A percentile compares a stretch with the other conserved stretches of the same genome.
Conservation (phyloP, 2,888 invertebrate genomes). For the Odontocerum albicorne region DNA sequence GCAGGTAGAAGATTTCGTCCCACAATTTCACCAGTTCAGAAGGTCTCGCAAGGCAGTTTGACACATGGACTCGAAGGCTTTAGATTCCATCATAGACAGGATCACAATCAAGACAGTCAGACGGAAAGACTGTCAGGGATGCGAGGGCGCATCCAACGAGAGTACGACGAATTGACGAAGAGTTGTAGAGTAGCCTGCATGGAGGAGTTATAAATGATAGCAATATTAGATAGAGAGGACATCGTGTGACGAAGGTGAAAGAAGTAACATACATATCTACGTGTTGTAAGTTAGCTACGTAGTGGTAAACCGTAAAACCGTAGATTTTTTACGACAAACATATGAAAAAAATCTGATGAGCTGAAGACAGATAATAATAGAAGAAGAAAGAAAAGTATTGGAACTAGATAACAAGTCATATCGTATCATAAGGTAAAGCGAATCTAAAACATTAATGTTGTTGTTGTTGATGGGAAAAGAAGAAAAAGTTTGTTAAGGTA, state of each 20-base stretch:
- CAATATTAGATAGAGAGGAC: not conserved
- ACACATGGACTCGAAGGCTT: slow-evolving; percentile 29
- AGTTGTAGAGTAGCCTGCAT: not conserved
- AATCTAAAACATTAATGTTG: slow-evolving; percentile 4
- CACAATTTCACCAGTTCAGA: no score
- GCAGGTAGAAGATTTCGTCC: no score
- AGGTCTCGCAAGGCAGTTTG: no score
- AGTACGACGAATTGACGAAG: not conserved
- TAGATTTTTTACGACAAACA: slow-evolving; percentile 22
- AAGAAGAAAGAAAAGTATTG: slow-evolving; percentile 2
- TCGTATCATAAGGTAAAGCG: slow-evolving; percentile 5
- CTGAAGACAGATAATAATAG: not conserved
- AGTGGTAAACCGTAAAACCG: slow-evolving; percentile 11
- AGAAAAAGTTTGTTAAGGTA: not conserved
- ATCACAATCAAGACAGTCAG: slow-evolving; percentile 33
- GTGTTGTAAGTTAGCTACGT: slow-evolving; percentile 20
- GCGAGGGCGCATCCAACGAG: slow-evolving; percentile 10
- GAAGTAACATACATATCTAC: slow-evolving; percentile 27
- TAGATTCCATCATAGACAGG: slow-evolving; percentile 26
- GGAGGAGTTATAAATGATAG: not conserved
- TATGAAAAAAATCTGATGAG: not conserved
- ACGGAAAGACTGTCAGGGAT: slow-evolving; percentile 22
- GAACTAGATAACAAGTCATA: slow-evolving; percentile 4
- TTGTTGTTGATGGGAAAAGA: no score
- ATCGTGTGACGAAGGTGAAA: not conserved